phyloP scores from a whole-genome alignment of 2,888 invertebrate genomes.

The Aleiodes alternator region DNA sequence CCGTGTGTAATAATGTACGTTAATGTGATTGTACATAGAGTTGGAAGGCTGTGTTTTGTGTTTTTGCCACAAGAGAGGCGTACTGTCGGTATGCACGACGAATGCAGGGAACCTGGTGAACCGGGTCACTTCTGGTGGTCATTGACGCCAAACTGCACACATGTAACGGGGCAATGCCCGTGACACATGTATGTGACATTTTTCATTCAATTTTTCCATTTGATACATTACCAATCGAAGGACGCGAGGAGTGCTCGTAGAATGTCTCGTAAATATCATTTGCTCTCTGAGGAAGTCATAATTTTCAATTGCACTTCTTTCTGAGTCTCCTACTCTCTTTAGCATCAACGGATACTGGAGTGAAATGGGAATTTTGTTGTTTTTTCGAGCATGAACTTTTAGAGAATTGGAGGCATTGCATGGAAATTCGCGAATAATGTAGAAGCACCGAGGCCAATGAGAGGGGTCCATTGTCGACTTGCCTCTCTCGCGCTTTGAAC shows the following conservation, averaged over 20 bases:
- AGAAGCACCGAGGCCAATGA: conserved; percentile 16
- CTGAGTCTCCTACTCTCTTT: neutral
- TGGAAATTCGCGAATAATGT: neutral
- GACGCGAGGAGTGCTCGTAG: neutral
- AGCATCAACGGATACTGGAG: neutral
- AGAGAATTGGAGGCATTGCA: neutral
- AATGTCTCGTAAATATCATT: conserved; percentile 10
- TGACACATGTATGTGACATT: conserved; percentile 29
- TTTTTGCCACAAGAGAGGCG: conserved; percentile 19
- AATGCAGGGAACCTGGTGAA: conserved; percentile 34
- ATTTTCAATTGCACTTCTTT: neutral
- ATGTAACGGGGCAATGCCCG: conserved; percentile 35
- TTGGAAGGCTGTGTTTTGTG: neutral
- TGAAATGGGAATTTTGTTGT: conserved; percentile 21
- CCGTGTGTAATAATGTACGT: neutral
- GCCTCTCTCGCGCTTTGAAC: conserved; percentile 36
- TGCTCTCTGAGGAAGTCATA: conserved; percentile 5
- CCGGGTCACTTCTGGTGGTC: conserved; percentile 36
- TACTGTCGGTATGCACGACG: conserved; percentile 30
- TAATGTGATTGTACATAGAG: conserved; percentile 21
- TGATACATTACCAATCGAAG: neutral
- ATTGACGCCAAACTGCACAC: conserved; percentile 35
- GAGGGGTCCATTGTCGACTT: conserved; percentile 42
- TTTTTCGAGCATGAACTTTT: conserved; percentile 7
- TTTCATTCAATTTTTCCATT: conserved; percentile 5